These are phyloP conservation scores for Falco novaeseelandiae DNA, from an alignment of 2,797 vertebrate species.

Conservation along the genomic window DNA sequence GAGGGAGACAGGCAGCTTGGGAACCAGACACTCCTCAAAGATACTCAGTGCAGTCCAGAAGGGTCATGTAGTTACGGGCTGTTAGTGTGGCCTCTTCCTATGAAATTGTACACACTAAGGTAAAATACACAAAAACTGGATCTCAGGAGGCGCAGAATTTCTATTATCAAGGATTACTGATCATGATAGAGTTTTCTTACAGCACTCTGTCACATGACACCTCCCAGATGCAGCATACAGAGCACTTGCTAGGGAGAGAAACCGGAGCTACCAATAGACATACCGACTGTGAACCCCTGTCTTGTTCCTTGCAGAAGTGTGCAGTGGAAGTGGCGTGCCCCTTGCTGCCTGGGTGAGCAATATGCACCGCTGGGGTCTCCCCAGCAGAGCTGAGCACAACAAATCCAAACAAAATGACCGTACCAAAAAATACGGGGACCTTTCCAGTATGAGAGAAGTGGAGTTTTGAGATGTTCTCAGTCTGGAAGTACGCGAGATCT, in stretches of 20 bases:
- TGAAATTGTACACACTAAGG: neutral
- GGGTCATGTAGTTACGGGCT: neutral
- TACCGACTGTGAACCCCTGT: neutral
- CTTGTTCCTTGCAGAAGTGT: neutral
- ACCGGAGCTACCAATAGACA: neutral
- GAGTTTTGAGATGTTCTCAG: neutral
- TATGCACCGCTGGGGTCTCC: neutral
- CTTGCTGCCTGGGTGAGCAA: neutral
- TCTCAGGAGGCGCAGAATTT: neutral
- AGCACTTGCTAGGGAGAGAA: neutral
- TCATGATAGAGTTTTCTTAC: neutral
- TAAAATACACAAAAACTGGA: neutral
- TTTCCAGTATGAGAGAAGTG: neutral
- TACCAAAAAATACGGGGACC: neutral
- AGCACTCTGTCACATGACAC: neutral
- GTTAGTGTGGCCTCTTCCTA: neutral
- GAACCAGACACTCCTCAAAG: neutral
- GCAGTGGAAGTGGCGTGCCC: neutral
- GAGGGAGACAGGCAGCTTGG: neutral
- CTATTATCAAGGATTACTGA: neutral
- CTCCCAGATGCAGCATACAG: neutral
- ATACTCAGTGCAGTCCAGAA: neutral
- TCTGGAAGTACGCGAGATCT: neutral
- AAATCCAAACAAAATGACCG: neutral
- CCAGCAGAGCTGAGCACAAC: neutral